Evolutionary conservation across 2,888 invertebrate species (phyloP).

Genomic region (Deroplatys truncata): DNA sequence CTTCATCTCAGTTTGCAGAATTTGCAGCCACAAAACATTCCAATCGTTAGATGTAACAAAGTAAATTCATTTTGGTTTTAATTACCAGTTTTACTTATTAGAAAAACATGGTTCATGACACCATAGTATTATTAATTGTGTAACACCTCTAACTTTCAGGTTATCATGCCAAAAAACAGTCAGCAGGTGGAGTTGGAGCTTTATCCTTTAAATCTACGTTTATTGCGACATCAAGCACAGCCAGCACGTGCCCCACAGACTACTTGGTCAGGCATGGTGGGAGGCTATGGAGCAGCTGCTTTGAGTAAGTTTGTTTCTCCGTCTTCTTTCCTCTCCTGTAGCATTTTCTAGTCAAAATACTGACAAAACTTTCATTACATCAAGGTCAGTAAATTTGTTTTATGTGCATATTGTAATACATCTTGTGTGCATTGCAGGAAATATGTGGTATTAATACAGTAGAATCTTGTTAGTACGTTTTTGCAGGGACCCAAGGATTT

Average conservation of each 20-base stretch:
- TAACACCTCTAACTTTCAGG: constrained; percentile 41
- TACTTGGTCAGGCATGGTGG: constrained; percentile 50
- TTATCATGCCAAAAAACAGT: constrained; percentile 65
- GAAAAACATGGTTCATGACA: too few species aligned
- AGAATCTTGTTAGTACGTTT: too few species aligned
- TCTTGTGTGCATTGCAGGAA: not conserved
- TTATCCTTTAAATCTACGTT: constrained; percentile 73
- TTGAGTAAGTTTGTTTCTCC: constrained; percentile 41
- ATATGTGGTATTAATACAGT: too few species aligned
- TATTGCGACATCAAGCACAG: constrained; percentile 64
- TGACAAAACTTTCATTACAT: too few species aligned
- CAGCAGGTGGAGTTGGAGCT: constrained; percentile 73
- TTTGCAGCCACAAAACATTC: too few species aligned
- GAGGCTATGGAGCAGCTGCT: constrained; percentile 60
- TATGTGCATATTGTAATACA: not conserved
- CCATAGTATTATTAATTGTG: too few species aligned
- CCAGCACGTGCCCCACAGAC: constrained; percentile 32
- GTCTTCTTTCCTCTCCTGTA: too few species aligned
- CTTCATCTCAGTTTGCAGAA: too few species aligned
- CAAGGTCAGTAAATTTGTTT: not conserved
- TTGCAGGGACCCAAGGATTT: too few species aligned
- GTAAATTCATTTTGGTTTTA: too few species aligned
- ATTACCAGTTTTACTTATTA: too few species aligned
- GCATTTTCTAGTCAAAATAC: not conserved
- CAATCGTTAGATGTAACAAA: too few species aligned